Conservation (phyloP, 1,140 invertebrate species). For the Gerris buenoi region DNA sequence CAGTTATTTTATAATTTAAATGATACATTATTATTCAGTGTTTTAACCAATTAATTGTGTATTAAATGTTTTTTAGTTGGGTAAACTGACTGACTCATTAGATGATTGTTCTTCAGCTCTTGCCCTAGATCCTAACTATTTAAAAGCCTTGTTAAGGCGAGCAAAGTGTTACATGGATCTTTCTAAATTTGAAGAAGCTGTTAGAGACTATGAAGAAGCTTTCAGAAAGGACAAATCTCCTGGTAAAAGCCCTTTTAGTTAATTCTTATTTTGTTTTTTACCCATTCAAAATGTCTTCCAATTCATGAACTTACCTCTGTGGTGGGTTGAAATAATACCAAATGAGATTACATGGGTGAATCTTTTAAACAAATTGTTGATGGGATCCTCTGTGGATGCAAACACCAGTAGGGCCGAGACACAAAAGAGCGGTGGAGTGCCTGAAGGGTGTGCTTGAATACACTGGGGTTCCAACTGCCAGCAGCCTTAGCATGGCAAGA, state of each 20-base stretch:
- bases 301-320: too few species aligned
- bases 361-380: too few species aligned
- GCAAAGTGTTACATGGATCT: constrained; percentile 73
- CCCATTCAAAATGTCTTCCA: constrained; percentile 2
- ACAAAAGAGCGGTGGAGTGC: too few species aligned
- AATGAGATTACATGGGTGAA: too few species aligned
- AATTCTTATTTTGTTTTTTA: constrained; percentile 8
- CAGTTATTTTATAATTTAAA: too few species aligned
- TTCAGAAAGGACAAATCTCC: constrained; percentile 69
- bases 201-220: constrained; percentile 77
- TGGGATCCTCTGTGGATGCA: too few species aligned
- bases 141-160: constrained; percentile 74
- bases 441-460: too few species aligned
- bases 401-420: too few species aligned
- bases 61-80: constrained; percentile 35
- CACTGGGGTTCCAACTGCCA: too few species aligned
- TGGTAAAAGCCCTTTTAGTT: constrained; percentile 31
- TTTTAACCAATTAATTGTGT: constrained; percentile 7
- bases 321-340: too few species aligned
- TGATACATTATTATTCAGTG: too few species aligned
- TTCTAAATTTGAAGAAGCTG: constrained; percentile 74
- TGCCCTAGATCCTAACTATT: constrained; percentile 70
- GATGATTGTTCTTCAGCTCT: constrained; percentile 75
- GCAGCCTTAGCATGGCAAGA: too few species aligned
- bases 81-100: constrained; percentile 60